Evolutionary conservation across 2,888 invertebrate genomes (phyloP).

Genomic region (Octodonta nipae): DNA sequence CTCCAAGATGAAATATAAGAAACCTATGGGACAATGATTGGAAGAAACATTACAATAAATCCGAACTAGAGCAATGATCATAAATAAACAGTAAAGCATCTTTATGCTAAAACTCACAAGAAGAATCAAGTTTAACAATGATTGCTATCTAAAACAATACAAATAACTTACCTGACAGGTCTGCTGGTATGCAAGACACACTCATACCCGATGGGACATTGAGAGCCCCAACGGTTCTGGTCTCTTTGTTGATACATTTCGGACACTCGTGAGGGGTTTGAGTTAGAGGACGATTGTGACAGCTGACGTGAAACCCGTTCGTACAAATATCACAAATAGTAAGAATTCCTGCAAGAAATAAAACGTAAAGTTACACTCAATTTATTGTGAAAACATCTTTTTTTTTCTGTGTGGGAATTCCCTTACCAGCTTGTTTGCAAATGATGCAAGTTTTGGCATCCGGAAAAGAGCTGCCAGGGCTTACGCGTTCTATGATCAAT

Average conservation of each 20-base stretch:
- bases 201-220: slow-evolving; percentile 31
- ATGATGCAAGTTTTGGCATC: slow-evolving; percentile 35
- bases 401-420: no score
- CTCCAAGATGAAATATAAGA: no score
- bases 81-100: no score
- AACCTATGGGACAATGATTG: no score
- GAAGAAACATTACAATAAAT: no score
- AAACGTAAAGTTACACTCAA: no score
- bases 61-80: no score
- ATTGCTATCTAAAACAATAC: no score
- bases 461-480: slow-evolving; percentile 28
- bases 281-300: slow-evolving; percentile 38
- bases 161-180: slow-evolving; percentile 32
- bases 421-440: slow-evolving; percentile 38
- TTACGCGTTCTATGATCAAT: slow-evolving; percentile 41
- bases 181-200: slow-evolving; percentile 26
- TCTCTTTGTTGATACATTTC: slow-evolving; percentile 33
- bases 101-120: no score
- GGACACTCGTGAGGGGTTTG: slow-evolving; percentile 38
- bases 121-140: no score
- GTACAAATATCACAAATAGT: slow-evolving; percentile 39
- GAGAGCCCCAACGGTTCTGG: slow-evolving; percentile 25
- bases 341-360: slow-evolving; percentile 32
- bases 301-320: slow-evolving; percentile 39
- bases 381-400: no score